phyloP scores from a whole-genome alignment of 2,888 invertebrate species.

The Abscondita cerata region DNA sequence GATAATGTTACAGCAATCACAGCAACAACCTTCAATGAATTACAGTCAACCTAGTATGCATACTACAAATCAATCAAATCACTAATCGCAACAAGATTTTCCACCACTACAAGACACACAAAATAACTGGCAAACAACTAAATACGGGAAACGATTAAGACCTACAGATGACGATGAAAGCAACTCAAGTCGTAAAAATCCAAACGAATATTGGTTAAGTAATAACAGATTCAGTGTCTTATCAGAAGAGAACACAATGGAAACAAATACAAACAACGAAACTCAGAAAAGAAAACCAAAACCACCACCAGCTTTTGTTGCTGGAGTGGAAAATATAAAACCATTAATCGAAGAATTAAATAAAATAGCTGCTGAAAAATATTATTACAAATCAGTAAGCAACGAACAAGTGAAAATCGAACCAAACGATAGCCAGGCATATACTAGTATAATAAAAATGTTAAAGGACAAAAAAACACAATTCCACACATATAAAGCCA shows the following conservation, averaged over 20 bases:
- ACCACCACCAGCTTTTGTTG: neutral
- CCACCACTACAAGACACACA: too few relatives aligned
- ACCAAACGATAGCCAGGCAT: neutral
- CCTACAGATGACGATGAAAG: too few relatives aligned
- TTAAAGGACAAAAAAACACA: neutral
- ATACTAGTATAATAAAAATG: neutral
- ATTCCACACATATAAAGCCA: slow-evolving; percentile 4
- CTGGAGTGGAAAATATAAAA: neutral
- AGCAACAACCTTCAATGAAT: too few relatives aligned
- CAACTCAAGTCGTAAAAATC: too few relatives aligned
- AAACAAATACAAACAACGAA: neutral
- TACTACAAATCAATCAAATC: too few relatives aligned
- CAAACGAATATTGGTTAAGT: neutral
- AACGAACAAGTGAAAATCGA: too few relatives aligned
- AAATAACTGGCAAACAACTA: too few relatives aligned
- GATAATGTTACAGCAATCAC: too few relatives aligned
- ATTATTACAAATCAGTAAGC: neutral
- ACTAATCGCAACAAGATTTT: too few relatives aligned
- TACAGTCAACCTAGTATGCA: too few relatives aligned
- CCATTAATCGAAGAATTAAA: neutral
- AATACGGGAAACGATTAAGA: too few relatives aligned
- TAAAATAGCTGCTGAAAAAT: neutral
- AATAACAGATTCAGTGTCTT: neutral
- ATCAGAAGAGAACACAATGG: neutral
- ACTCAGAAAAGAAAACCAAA: neutral